Base-by-base conservation (phyloP, 2,797 vertebrate species). In the Tauraco hartlaubi region DNA sequence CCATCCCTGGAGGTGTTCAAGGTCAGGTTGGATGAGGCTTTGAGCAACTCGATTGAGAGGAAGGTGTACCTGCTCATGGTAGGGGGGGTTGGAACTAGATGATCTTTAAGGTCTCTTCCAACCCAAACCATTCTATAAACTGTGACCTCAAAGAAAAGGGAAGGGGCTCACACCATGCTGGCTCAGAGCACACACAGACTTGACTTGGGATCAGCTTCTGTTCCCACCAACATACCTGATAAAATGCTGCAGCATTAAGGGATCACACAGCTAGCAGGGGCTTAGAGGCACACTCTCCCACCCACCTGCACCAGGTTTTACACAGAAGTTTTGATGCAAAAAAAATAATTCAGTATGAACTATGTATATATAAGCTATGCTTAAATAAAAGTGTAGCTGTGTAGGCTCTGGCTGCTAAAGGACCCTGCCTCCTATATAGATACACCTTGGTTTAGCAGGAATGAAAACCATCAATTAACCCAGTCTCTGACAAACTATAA, bases 341-440 rank as follows among this genome's bases (percentile, higher is more conserved):
- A 2, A 31, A 37, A 15, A 19, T 8, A 31, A 58, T 11, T 2
- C 28, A 5, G 11, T 4, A 21, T 18, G 12, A 71, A 67, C n/a
- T 26, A 7, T 0, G 0, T 14, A 12, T 3, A 1, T 9, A 11
- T 6, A 63, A 80, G 9, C 8, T 66, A 26, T 23, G 13, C 20
- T 79, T 20, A 58, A 66, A 62, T 7, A 48, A 39, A 48, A 55
- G 11, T 1, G 1, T 37, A 26, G 8, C 10, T n/a, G 12, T 1
- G 8, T 5, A 28, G 63, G 73, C 16, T 29, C 44, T 49, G 23
- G 15, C n/a, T 85, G 28, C 35, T 63, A 4, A 79, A 64, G n/a
- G 9, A 26, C 15, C 4, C 33, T 15, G 2, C 33, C 83, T 75
- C 28, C 56, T 25, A 9, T 2, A 0, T 3, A 9, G 16, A 16